A percentile compares a stretch with the other conserved stretches of the same genome.
Conservation (phyloP, 2,797 vertebrate genomes). For the Phalanger gymnotis region DNA sequence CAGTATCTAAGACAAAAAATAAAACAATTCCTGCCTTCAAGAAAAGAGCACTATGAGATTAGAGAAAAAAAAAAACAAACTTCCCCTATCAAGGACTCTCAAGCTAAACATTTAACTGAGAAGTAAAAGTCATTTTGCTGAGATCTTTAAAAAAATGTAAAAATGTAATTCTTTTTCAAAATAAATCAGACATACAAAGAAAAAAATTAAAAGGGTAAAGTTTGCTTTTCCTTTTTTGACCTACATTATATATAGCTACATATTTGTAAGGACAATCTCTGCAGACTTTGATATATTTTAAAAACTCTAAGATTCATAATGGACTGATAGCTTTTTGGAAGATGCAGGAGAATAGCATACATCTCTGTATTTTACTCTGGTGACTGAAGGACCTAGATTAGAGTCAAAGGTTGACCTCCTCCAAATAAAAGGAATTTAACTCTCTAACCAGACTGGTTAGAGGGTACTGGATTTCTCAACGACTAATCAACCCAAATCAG, state of each 20-base stretch:
- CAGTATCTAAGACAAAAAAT: not conserved
- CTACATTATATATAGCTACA: not conserved
- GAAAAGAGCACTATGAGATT: not conserved
- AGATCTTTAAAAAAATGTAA: not conserved
- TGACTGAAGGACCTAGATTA: not conserved
- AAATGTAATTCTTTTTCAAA: not conserved
- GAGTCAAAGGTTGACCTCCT: not conserved
- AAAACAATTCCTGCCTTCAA: not conserved
- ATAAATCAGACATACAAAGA: not conserved
- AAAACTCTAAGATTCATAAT: not conserved
- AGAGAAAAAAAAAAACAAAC: not conserved
- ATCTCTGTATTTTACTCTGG: slow-evolving; percentile 7
- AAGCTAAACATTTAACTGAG: not conserved
- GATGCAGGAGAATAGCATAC: not conserved
- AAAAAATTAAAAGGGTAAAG: not conserved
- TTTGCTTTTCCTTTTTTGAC: not conserved
- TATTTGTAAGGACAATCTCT: not conserved
- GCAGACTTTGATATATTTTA: not conserved
- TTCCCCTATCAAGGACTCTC: not conserved
- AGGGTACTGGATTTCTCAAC: slow-evolving; percentile 5
- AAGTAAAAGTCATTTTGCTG: not conserved
- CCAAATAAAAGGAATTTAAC: not conserved
- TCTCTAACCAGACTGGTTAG: not conserved
- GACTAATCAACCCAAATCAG: not conserved
- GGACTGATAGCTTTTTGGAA: not conserved